Conservation (phyloP, 1,140 invertebrate genomes). For the Heliconius hewitsoni region DNA sequence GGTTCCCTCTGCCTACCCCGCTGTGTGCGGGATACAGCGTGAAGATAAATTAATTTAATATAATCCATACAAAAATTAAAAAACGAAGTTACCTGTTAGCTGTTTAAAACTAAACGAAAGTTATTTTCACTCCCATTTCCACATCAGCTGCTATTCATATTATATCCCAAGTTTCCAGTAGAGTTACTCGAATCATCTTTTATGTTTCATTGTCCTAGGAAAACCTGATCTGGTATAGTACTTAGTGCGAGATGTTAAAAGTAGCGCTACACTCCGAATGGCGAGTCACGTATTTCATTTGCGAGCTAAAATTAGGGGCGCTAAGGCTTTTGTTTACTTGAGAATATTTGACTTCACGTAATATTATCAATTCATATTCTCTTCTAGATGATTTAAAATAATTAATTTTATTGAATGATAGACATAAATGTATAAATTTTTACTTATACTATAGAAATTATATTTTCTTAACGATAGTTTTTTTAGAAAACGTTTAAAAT, state of each 20-base stretch:
- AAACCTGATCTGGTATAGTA: neutral
- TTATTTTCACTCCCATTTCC: neutral
- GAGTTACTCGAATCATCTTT: neutral
- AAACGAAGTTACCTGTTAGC: too few relatives aligned
- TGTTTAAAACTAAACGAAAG: neutral
- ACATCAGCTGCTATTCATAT: neutral
- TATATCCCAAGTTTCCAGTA: neutral
- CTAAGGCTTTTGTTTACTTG: slow-evolving; percentile 1
- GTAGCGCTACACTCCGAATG: neutral
- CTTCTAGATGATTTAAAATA: neutral
- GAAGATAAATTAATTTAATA: too few relatives aligned
- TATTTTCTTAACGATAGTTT: too few relatives aligned
- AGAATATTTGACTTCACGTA: neutral
- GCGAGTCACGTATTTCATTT: slow-evolving; percentile 57
- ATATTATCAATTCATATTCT: slow-evolving; percentile 3
- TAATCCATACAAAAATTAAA: too few relatives aligned
- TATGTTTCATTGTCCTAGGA: neutral
- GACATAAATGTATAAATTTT: neutral
- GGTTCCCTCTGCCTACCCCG: too few relatives aligned
- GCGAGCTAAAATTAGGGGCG: neutral
- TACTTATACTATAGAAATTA: too few relatives aligned
- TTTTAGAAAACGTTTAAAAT: too few relatives aligned
- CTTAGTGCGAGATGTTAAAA: slow-evolving; percentile 1
- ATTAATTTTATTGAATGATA: neutral
- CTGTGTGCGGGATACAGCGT: too few relatives aligned